Conservation (phyloP, 2,113 vertebrate species). For the Tichodroma muraria region DNA sequence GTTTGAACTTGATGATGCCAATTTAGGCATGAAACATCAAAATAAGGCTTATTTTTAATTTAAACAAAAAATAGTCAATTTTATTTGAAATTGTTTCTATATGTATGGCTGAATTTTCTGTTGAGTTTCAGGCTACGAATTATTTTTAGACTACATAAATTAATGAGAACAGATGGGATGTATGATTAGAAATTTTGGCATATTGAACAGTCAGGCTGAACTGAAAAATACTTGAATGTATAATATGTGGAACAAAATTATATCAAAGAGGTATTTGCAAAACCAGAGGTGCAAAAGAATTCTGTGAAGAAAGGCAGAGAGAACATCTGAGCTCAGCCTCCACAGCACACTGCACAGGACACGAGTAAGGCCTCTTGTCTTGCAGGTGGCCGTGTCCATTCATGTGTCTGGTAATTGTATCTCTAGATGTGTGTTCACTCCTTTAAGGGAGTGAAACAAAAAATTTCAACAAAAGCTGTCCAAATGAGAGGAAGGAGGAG, state of each 20-base stretch:
- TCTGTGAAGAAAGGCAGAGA: background rate
- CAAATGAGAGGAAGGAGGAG: background rate
- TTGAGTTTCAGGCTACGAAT: background rate
- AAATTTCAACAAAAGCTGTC: background rate
- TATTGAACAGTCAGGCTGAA: background rate
- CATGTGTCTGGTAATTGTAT: fast-evolving
- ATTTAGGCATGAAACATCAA: background rate
- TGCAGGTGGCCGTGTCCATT: background rate
- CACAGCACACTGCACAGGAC: background rate
- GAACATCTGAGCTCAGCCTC: background rate
- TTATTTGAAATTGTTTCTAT: background rate
- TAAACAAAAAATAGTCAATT: background rate
- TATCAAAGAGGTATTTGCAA: background rate
- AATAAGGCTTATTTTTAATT: background rate
- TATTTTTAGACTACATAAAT: background rate
- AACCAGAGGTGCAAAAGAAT: background rate
- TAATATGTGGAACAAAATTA: background rate
- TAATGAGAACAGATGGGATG: background rate
- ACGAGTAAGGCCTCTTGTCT: background rate
- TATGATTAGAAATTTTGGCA: background rate
- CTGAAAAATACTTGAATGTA: background rate
- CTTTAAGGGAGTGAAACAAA: background rate
- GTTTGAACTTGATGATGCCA: background rate
- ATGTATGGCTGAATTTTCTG: background rate
- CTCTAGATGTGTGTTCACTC: background rate